Evolutionary conservation across 1,140 invertebrate species (phyloP).

Genomic region (Neotoxoptera formosana): DNA sequence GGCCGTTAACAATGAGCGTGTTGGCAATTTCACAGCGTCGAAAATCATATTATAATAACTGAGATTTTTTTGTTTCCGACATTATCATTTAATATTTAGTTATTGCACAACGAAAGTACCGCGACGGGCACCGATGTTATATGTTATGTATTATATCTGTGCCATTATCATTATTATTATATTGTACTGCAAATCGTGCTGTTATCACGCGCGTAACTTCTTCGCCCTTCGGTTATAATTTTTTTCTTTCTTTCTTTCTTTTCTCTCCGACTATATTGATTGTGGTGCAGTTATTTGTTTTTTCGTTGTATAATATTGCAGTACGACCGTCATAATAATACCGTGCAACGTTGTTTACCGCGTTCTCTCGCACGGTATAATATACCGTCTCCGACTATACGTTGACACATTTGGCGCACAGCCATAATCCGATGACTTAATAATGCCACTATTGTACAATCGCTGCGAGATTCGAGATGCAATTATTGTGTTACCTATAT

Average conservation of each 20-base stretch:
- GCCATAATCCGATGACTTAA: not conserved
- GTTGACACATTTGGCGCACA: not conserved
- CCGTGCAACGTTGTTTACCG: no score
- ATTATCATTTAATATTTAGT: not conserved
- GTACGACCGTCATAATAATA: constrained; percentile 3
- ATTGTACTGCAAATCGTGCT: not conserved
- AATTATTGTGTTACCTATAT: not conserved
- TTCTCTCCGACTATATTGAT: not conserved
- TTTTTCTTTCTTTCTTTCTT: no score
- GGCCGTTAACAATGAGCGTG: not conserved
- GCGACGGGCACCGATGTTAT: not conserved
- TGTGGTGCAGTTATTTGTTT: constrained; percentile 18
- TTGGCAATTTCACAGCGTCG: constrained; percentile 24
- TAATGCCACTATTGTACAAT: not conserved
- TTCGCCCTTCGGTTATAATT: not conserved
- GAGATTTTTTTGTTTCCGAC: not conserved
- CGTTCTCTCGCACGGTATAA: no score
- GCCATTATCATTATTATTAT: not conserved
- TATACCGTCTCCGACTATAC: not conserved
- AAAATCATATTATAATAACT: constrained; percentile 5
- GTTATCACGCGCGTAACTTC: constrained; percentile 1
- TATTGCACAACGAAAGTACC: not conserved
- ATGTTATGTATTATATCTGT: not conserved
- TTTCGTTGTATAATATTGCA: not conserved
- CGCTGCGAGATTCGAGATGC: not conserved